Evolutionary conservation across 2,797 vertebrate genomes (phyloP), one percentile per base, ranked within the genome.

Genomic region (Molothrus ater): DNA sequence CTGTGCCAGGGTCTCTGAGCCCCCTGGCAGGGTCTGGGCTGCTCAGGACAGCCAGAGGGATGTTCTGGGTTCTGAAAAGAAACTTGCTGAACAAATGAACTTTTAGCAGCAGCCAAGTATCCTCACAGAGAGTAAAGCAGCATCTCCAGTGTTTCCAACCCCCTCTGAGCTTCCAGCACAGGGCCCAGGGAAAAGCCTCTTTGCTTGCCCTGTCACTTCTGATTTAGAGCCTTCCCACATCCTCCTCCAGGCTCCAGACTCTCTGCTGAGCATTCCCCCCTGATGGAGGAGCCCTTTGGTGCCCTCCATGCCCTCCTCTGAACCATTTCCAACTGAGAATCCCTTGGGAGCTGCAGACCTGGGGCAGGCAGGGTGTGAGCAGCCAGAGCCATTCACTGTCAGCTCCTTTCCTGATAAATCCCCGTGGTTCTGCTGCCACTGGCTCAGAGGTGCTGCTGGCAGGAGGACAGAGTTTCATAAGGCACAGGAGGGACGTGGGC

Each of bases 391-490:
- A 29, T 64, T 60, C 1, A 25, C 43, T 45, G 61, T 48, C 64
- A 56, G 40, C 64, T 83, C 45, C 48, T 42, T 42, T 20, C 50
- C 72, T 34, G 36, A 34, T 8, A 31, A 65, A 73, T 13, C n/a
- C 51, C 47, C 0, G 0, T 4, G 20, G 0, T 45, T 43, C 26
- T 19, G 26, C 26, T 75, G 47, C 10, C 4, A 1, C 22, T 79
- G 80, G 25, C 61, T 38, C 68, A 36, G 45, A 76, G 74, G 5
- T 9, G 71, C 34, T 11, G 32, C 4, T 53, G 64, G 36, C 70
- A 90, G 82, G 63, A 19, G 83, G 72, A 69, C 19, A 65, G 72
- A 61, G 53, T 7, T 71, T 26, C 76, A 7, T 2, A 42, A 19
- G 64, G 68, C 63, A 21, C 60, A 54, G 38, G 38, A 60, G 2